phyloP scores from a whole-genome alignment of 2,797 vertebrate genomes.

The Mormyrops boulengeri region DNA sequence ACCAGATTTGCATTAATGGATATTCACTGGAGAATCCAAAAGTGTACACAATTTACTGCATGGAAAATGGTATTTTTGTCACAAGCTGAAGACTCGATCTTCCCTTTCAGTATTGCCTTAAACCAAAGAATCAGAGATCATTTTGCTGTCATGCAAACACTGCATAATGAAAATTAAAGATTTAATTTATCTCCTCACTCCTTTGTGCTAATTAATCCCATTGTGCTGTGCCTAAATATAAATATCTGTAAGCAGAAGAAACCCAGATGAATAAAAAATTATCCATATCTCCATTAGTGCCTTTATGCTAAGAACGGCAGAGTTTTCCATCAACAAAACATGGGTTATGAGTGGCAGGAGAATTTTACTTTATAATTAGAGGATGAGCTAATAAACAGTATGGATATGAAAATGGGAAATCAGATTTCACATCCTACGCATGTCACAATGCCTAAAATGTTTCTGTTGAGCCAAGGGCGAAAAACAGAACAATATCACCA shows the following conservation, averaged over 20 bases:
- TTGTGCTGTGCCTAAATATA: neutral
- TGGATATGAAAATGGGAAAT: neutral
- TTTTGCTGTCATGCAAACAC: neutral
- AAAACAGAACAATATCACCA: neutral
- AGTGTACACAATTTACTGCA: neutral
- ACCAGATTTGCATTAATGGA: neutral
- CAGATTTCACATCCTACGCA: neutral
- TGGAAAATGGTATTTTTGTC: neutral
- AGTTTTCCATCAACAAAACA: neutral
- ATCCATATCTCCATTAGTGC: slow-evolving; percentile 1
- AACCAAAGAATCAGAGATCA: neutral
- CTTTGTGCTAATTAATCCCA: neutral
- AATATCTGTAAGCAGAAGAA: neutral
- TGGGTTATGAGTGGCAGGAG: neutral
- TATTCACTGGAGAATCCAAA: neutral
- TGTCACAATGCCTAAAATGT: neutral
- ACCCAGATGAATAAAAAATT: slow-evolving; percentile 2
- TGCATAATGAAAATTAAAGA: neutral
- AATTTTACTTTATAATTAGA: neutral
- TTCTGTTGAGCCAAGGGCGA: neutral
- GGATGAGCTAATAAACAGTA: neutral
- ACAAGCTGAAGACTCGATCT: neutral
- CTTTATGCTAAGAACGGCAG: neutral
- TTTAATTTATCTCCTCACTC: neutral
- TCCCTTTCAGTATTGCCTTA: neutral